Percentiles rank a stretch among this genome's conserved stretches.
These are phyloP conservation scores for Glomeris maerens DNA, from an alignment of 1,140 invertebrate genomes.

Conservation along the genomic window DNA sequence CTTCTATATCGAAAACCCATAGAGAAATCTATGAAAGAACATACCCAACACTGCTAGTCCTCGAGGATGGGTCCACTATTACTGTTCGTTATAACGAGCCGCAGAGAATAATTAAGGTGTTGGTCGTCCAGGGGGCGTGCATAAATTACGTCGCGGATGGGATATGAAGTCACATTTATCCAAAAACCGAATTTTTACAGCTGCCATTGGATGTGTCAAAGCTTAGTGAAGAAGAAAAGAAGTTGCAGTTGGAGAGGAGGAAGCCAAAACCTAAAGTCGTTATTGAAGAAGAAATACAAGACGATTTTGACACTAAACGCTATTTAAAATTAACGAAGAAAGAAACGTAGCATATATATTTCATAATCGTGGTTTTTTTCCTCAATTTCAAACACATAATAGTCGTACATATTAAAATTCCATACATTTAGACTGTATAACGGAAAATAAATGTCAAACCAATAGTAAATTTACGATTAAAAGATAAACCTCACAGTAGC, in stretches of 20 bases:
- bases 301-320: conserved; percentile 57
- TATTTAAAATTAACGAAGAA: conserved; percentile 61
- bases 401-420: too few relatives aligned
- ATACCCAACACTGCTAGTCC: conserved; percentile 60
- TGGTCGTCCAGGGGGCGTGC: too few relatives aligned
- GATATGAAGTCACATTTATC: conserved; percentile 3
- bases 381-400: too few relatives aligned
- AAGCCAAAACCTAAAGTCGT: conserved; percentile 59
- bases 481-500: too few relatives aligned
- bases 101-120: conserved; percentile 65
- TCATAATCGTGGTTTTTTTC: too few relatives aligned
- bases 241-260: conserved; percentile 44
- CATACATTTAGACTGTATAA: too few relatives aligned
- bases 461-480: too few relatives aligned
- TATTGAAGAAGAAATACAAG: conserved; percentile 57
- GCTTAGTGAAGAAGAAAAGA: conserved; percentile 52
- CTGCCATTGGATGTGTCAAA: conserved; percentile 57
- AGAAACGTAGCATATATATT: too few relatives aligned
- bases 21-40: conserved; percentile 47
- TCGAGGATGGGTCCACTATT: conserved; percentile 68
- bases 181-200: conserved; percentile 33
- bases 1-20: conserved; percentile 52
- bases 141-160: too few relatives aligned
- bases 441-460: too few relatives aligned
- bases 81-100: conserved; percentile 68